phyloP scores from a whole-genome alignment of 2,113 vertebrate genomes.

The Lepus americanus region DNA sequence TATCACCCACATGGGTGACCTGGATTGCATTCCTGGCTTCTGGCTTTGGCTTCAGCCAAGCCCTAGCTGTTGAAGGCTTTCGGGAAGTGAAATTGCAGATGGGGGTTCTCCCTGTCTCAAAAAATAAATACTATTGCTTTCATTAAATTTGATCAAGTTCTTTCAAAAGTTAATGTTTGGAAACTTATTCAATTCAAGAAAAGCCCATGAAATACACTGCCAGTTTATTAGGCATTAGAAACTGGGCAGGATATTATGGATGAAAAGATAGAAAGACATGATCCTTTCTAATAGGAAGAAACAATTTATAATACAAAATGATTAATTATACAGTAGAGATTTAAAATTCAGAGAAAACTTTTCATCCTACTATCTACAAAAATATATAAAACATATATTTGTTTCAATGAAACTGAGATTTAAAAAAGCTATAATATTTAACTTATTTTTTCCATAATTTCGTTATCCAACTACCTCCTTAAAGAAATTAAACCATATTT shows the following conservation, averaged over 20 bases:
- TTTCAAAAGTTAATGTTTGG: neutral
- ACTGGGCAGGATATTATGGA: neutral
- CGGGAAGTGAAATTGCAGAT: no score
- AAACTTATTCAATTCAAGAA: neutral
- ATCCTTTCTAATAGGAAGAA: neutral
- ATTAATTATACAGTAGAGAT: neutral
- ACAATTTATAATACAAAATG: neutral
- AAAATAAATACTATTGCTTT: no score
- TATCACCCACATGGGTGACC: no score
- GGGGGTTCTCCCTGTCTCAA: no score
- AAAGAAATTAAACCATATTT: constrained; percentile 1
- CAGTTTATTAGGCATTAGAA: neutral
- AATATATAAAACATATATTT: neutral
- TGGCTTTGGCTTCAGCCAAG: no score
- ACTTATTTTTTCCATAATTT: neutral
- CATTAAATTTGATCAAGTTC: neutral
- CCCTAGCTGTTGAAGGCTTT: no score
- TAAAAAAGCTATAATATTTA: neutral
- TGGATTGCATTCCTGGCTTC: no score
- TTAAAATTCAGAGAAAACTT: constrained; percentile 18
- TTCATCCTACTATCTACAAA: neutral
- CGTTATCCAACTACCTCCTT: neutral
- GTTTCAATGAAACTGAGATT: neutral
- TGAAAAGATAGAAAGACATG: neutral
- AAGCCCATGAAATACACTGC: neutral